Conservation (phyloP, 2,113 vertebrate species). For the Ictidomys tridecemlineatus region DNA sequence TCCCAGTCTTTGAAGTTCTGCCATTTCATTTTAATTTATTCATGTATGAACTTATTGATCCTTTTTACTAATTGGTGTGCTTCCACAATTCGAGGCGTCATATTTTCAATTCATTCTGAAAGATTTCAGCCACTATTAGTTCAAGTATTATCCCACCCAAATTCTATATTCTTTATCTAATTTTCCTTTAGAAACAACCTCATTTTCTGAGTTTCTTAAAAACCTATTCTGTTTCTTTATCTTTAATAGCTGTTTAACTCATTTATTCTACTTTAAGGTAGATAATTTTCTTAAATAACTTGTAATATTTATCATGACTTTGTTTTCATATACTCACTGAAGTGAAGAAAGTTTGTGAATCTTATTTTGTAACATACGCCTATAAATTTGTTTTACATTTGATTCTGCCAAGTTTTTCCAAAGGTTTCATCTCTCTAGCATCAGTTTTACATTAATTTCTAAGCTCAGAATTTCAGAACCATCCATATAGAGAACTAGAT, state of each 20-base stretch:
- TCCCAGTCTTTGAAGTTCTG: background rate
- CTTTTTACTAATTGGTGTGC: background rate
- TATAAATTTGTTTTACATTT: background rate
- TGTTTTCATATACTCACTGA: background rate
- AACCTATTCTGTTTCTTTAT: no score
- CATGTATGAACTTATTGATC: background rate
- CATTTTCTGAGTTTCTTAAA: background rate
- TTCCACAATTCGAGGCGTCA: background rate
- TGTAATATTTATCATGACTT: background rate
- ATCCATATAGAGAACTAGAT: background rate
- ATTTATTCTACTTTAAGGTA: background rate
- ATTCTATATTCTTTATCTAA: background rate
- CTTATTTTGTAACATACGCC: background rate
- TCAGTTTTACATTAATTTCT: background rate
- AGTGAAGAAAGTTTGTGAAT: background rate
- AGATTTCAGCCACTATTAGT: background rate
- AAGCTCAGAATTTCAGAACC: background rate
- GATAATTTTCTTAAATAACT: background rate
- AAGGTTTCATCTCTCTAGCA: background rate
- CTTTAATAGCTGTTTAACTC: background rate
- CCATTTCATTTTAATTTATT: background rate
- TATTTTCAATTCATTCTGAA: constrained; percentile 18
- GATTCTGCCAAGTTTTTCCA: background rate
- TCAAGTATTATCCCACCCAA: background rate
- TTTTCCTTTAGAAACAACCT: background rate